Evolutionary conservation across 2,888 invertebrate species (phyloP), one percentile per base, ranked within the genome.

Genomic region (Argynnis bischoffii): DNA sequence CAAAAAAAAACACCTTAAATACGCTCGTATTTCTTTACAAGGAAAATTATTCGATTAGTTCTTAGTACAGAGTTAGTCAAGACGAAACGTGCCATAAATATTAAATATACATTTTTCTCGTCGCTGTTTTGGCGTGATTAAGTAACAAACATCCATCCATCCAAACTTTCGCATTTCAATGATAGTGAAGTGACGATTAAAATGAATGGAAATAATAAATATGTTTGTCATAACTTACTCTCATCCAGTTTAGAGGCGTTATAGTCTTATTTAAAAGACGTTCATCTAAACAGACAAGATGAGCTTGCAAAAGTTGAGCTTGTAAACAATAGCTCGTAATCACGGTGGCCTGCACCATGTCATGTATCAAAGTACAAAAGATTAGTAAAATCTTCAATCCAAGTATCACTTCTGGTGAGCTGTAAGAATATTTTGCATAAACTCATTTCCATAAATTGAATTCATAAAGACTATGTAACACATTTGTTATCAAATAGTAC

Each of bases 291-390:
- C 96, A 96, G 78, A 95, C 93, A 60, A 97, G 92, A 80, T 96
- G 96, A 0, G 95, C 95, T 70, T 95, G 95, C 72, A 97, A 82
- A 66, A 97, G 88, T 83, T 97, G 96, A 59, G 96, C 96, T 89
- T 97, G 97, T 26, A 97, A 93, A 77, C 96, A 96, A 84, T 97
- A 97, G 84, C 96, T 97, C 46, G 96, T 95, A 73, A 97, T 94
- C 64, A 97, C 94, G 4, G 96, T 95, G n/a, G 96, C 96, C 86
- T 97, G 96, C 65, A 97, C 95, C 86, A 96, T 94, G 82, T 97
- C 97, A 80, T 97, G 97, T 85, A 95, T 95, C 69, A 96, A 83
- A 13, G 96, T 96, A 73, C 95, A 95, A 53, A 95, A 81, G 41
- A 96, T 93, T 67, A 97, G 84, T 8, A 95, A 79, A 48, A 95